A percentile compares a stretch with the other conserved stretches of the same genome.
phyloP scores from a whole-genome alignment of 2,888 invertebrate genomes.

The Dysmachus trigonus region DNA sequence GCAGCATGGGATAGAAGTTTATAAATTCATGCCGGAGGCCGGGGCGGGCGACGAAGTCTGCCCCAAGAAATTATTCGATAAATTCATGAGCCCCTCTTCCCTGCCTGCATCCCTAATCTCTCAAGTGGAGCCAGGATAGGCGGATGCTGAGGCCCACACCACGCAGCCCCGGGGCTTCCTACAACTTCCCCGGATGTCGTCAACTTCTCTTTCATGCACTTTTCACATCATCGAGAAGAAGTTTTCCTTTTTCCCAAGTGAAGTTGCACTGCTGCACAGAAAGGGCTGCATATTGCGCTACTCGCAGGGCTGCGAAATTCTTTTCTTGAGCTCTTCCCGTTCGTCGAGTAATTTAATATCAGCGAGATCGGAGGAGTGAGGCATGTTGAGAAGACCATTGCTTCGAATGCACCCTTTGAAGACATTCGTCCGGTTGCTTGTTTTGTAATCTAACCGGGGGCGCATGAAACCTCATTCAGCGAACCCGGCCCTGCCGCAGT shows the following conservation, averaged over 20 bases:
- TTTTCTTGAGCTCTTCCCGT: conserved; percentile 5
- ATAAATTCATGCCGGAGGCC: not conserved
- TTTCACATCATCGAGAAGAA: not conserved
- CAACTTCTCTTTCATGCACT: not conserved
- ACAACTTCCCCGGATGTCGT: not conserved
- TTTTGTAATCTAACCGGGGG: conserved; percentile 10
- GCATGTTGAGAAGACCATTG: not conserved
- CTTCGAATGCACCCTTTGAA: not conserved
- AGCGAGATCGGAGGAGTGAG: not conserved
- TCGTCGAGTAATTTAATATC: conserved; percentile 41
- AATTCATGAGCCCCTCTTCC: not conserved
- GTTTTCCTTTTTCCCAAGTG: conserved; percentile 2
- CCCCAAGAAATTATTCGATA: conserved; percentile 30
- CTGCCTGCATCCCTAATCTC: not conserved
- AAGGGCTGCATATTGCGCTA: not conserved
- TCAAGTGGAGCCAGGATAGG: not conserved
- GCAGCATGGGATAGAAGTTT: not conserved
- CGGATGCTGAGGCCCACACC: not conserved
- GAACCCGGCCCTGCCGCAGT: not conserved
- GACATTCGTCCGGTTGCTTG: not conserved
- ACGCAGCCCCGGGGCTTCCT: not conserved
- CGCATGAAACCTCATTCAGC: not conserved
- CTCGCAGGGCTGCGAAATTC: not conserved
- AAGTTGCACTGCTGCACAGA: not conserved
- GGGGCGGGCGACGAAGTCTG: not conserved